phyloP scores from a whole-genome alignment of 1,140 invertebrate species.

The Acromyrmex heyeri region DNA sequence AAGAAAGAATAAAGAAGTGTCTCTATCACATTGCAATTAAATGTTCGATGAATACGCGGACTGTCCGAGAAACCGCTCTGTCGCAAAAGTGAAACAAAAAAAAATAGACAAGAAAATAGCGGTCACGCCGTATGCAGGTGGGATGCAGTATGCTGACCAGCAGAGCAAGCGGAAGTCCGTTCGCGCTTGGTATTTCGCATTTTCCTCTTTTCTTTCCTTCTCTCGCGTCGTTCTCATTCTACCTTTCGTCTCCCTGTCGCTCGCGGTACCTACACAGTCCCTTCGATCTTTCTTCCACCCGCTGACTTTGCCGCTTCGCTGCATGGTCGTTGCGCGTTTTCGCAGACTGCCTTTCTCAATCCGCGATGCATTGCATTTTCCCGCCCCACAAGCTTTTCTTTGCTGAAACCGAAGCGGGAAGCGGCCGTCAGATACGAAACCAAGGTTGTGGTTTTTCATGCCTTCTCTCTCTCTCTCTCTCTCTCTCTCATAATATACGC shows the following conservation, averaged over 20 bases:
- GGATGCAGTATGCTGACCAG: slow-evolving; percentile 51
- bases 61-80: neutral
- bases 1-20: neutral
- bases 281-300: slow-evolving; percentile 39
- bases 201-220: slow-evolving; percentile 34
- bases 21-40: neutral
- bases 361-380: slow-evolving; percentile 2
- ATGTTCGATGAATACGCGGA: neutral
- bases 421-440: slow-evolving; percentile 24
- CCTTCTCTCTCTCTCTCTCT: too few relatives aligned
- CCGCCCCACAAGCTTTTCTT: slow-evolving; percentile 21
- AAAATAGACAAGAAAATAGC: neutral
- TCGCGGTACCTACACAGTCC: slow-evolving; percentile 6
- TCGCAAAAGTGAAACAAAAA: neutral
- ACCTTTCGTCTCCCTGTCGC: slow-evolving; percentile 14
- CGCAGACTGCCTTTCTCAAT: slow-evolving; percentile 26
- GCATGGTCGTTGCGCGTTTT: slow-evolving; percentile 21
- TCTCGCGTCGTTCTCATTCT: slow-evolving; percentile 19
- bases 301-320: slow-evolving; percentile 41
- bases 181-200: slow-evolving; percentile 20
- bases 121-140: slow-evolving; percentile 20
- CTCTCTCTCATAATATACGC: neutral
- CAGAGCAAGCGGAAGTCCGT: slow-evolving; percentile 38
- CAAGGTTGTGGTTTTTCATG: slow-evolving; percentile 48
- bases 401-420: neutral